These are phyloP conservation scores for Aproaerema taeniolella DNA, from an alignment of 2,888 invertebrate genomes.

Conservation along the genomic window DNA sequence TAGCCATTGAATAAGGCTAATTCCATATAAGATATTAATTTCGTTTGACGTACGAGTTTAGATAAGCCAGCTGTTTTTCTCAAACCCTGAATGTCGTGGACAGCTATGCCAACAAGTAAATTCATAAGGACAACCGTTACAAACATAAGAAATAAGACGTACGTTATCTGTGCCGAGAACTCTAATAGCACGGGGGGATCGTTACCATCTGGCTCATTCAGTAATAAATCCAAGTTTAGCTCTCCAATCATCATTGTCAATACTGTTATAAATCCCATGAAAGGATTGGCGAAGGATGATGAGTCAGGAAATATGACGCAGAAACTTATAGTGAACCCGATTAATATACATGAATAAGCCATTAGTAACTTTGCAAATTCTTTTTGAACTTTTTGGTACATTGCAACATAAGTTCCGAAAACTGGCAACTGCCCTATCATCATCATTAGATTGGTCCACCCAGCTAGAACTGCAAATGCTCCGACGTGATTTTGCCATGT, in stretches of 20 bases:
- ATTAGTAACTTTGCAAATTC: constrained; percentile 91
- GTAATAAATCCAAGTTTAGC: constrained; percentile 84
- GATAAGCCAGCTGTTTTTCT: constrained; percentile 91
- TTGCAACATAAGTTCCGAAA: constrained; percentile 93
- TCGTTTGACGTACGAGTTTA: constrained; percentile 89
- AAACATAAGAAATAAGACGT: constrained; percentile 87
- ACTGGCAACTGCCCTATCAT: constrained; percentile 93
- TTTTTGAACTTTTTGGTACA: constrained; percentile 92
- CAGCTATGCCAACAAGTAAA: constrained; percentile 90
- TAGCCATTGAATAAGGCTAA: constrained; percentile 88
- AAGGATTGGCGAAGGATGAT: constrained; percentile 88
- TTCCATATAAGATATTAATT: constrained; percentile 91
- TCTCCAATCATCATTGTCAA: constrained; percentile 95
- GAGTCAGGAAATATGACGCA: constrained; percentile 92
- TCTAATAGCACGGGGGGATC: constrained; percentile 86
- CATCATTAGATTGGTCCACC: constrained; percentile 94
- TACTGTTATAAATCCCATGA: constrained; percentile 90
- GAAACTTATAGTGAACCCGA: constrained; percentile 92
- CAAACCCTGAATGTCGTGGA: constrained; percentile 91
- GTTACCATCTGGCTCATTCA: constrained; percentile 86
- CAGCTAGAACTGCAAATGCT: constrained; percentile 89
- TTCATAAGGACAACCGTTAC: constrained; percentile 93
- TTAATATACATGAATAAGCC: constrained; percentile 89
- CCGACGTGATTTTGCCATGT: constrained; percentile 93
- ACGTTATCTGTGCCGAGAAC: constrained; percentile 89